Base-by-base conservation (phyloP, 2,888 invertebrate genomes). In the Diplazon laetatorius region DNA sequence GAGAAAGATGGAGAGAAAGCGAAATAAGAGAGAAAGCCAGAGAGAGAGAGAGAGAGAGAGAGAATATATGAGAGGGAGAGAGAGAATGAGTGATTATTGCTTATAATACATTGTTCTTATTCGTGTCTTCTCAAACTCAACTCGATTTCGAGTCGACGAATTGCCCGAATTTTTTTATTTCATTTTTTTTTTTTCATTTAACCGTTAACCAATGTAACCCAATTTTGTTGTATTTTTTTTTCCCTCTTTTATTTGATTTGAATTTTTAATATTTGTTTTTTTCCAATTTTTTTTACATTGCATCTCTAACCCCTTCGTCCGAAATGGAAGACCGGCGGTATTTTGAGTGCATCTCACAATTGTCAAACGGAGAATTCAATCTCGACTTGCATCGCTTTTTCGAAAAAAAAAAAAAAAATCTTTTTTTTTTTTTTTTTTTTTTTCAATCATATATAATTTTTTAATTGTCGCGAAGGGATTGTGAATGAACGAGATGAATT, bases 1-100 rank as follows among this genome's bases (percentile, higher is more conserved):
- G 65, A 81, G 76, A 78, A 63, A 81, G 77, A 82, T 78, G 82
- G 71, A 76, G 74, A 55, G 50, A 69, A 35, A 48, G 35, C 39
- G 16, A n/a, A n/a, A n/a, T n/a, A n/a, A n/a, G n/a, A n/a, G n/a
- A n/a, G n/a, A n/a, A n/a, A n/a, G n/a, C n/a, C n/a, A n/a, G n/a
- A 59, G 20, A 44, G 30, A 76, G 70, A 80, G 66, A 44, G 55
- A 75, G 59, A 62, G 39, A 60, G 18, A 50, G 68, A 37, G 25
- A 76, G 69, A 20, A 50, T 55, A 30, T 55, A 16, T 50, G 68
- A 37, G 20, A 76, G 69, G 14, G 37, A 63, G 55, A 55, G 39
- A 60, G 25, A 22, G 30, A 16, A 44, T 69, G 60, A 18, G 18
- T 50, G 37, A 30, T n/a, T 20, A 62, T 50, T 59, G 50, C 63